These are phyloP conservation scores for Acleris laterana DNA, from an alignment of 2,888 invertebrate genomes.

Conservation along the genomic window DNA sequence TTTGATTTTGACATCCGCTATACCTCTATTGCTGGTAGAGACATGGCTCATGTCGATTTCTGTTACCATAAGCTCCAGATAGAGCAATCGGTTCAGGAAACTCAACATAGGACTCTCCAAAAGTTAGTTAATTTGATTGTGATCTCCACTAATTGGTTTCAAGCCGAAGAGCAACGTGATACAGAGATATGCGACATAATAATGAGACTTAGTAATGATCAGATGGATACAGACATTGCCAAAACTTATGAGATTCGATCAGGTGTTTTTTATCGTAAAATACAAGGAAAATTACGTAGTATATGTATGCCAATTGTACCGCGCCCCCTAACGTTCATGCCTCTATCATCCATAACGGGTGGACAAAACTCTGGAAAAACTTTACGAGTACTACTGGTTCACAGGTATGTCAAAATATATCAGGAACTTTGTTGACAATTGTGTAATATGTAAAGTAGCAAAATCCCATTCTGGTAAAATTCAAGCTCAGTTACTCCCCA, in stretches of 20 bases:
- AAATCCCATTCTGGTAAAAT: too few species aligned
- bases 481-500: too few species aligned
- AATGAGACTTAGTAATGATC: neutral
- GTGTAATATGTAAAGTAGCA: too few species aligned
- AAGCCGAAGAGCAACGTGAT: neutral
- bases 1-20: constrained; percentile 8
- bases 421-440: too few species aligned
- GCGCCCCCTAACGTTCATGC: neutral
- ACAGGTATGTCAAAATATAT: too few species aligned
- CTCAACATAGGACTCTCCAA: too few species aligned
- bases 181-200: neutral
- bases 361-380: too few species aligned
- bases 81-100: too few species aligned
- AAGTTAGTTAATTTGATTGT: too few species aligned
- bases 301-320: constrained; percentile 5
- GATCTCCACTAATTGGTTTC: constrained; percentile 9
- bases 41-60: constrained; percentile 7
- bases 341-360: too few species aligned
- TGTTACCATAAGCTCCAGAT: neutral
- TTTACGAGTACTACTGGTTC: too few species aligned
- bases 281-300: constrained; percentile 3
- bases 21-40: neutral
- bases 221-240: neutral
- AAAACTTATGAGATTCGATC: constrained; percentile 4
- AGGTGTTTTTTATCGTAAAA: constrained; percentile 2